Evolutionary conservation across 2,113 vertebrate genomes (phyloP), one percentile per base, ranked within the genome.

Genomic region (Balaeniceps rex): DNA sequence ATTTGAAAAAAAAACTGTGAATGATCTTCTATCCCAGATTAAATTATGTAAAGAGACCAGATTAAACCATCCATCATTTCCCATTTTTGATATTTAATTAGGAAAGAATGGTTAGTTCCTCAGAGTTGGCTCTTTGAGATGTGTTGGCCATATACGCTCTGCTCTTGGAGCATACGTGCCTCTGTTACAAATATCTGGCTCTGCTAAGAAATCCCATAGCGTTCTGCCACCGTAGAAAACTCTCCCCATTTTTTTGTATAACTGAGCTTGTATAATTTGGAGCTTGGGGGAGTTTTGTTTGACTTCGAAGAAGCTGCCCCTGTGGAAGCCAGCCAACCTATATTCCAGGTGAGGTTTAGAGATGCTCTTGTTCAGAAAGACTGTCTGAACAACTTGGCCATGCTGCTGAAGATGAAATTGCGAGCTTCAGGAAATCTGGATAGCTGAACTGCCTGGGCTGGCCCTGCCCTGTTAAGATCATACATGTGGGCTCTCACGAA

Each of bases 141-240:
- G 14, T 44, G 42, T 42, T 88, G 51, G 83, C 47, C 61, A 19
- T 57, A 52, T 24, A 63, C 0, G 1, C 34, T 38, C 82, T 72
- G 85, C 82, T 88, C 64, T 74, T n/a, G 25, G 42, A 72, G 49
- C 0, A 0, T 38, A 44, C 0, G 0, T 81, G 76, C 26, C 29
- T 49, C 33, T 63, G 6, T 78, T 81, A 47, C 40, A 68, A 52
- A 84, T 31, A 40, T 46, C 83, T 36, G 22, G 38, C 33, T 83
- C n/a, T 11, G 40, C 21, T 47, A 63, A 78, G 68, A 78, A 79
- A 64, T 49, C 28, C 42, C 24, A 28, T 5, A 26, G 36, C 12
- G 29, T 66, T 70, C 70, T 83, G 38, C 10, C 86, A 52, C 31
- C 0, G 0, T 2, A 42, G 47, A 65, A 68, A 85, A 82, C n/a